phyloP scores from a whole-genome alignment of 2,113 vertebrate genomes.

The Halichoeres trimaculatus region DNA sequence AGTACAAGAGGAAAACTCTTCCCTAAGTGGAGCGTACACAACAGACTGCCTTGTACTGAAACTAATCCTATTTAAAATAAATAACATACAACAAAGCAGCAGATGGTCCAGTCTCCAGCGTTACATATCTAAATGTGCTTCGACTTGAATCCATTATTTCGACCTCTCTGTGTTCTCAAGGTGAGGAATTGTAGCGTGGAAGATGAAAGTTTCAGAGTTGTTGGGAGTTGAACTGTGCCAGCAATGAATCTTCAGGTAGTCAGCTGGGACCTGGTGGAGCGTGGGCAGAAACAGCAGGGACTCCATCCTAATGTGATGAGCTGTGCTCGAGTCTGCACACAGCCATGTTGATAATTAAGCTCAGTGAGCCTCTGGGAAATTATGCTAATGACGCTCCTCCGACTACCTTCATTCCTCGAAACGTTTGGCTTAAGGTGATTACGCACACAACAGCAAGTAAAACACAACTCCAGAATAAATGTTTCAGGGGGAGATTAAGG shows the following conservation, averaged over 20 bases:
- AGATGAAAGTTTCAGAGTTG: conserved; percentile 59
- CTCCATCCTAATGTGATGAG: conserved; percentile 75
- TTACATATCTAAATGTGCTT: conserved; percentile 3
- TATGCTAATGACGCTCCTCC: conserved; percentile 72
- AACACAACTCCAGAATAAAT: conserved; percentile 22
- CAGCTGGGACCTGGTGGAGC: conserved; percentile 59
- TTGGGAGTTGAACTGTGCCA: conserved; percentile 52
- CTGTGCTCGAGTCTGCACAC: conserved; percentile 67
- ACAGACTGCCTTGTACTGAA: background rate
- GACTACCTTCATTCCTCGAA: conserved; percentile 61
- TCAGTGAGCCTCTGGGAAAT: conserved; percentile 78
- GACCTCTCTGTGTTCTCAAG: conserved; percentile 15
- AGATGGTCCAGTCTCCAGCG: conserved; percentile 12
- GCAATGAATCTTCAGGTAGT: conserved; percentile 67
- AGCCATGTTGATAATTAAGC: conserved; percentile 78
- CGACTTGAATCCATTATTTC: conserved; percentile 15
- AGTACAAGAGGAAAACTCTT: background rate
- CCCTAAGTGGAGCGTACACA: background rate
- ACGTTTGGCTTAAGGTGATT: conserved; percentile 65
- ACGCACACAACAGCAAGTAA: conserved; percentile 7
- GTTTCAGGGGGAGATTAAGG: conserved; percentile 7
- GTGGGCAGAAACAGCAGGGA: conserved; percentile 69
- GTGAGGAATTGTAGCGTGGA: conserved; percentile 19
- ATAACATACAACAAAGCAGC: background rate
- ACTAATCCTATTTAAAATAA: conserved; percentile 9